A percentile compares a stretch with the other conserved stretches of the same genome.
phyloP scores from a whole-genome alignment of 2,113 vertebrate species.

The Oncorhynchus gorbuscha region DNA sequence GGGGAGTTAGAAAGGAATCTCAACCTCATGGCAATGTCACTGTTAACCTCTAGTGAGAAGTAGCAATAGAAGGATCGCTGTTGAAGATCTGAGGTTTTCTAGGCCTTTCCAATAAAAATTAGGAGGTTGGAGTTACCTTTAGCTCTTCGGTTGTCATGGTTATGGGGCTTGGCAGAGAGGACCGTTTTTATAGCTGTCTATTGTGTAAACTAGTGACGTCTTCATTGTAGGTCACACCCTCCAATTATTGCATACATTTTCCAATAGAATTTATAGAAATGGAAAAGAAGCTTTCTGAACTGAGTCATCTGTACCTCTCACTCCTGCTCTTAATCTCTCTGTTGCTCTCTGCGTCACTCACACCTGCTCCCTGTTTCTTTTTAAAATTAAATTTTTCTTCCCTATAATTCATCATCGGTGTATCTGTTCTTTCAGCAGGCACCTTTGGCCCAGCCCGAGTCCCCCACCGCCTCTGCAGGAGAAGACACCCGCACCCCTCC shows the following conservation, averaged over 20 bases:
- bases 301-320: not conserved
- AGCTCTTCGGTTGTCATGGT: not conserved
- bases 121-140: not conserved
- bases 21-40: slow-evolving; percentile 10
- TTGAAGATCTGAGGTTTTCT: not conserved
- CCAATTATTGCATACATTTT: slow-evolving; percentile 21
- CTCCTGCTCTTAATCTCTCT: not conserved
- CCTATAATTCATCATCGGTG: too few relatives aligned
- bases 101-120: slow-evolving; percentile 1
- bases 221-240: slow-evolving; percentile 15
- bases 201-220: not conserved
- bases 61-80: not conserved
- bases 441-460: slow-evolving; percentile 92
- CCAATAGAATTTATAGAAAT: slow-evolving; percentile 2
- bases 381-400: too few relatives aligned
- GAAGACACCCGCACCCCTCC: slow-evolving; percentile 86
- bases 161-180: not conserved
- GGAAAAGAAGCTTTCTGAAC: slow-evolving; percentile 14
- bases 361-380: not conserved
- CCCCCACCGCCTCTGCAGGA: slow-evolving; percentile 87
- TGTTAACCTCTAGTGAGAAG: not conserved
- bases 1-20: slow-evolving; percentile 7
- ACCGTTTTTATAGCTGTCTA: not conserved
- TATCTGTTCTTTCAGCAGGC: slow-evolving; percentile 69
- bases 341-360: not conserved